Conservation (phyloP, 2,888 invertebrate species). For the Zhuqinia jingwanae region DNA sequence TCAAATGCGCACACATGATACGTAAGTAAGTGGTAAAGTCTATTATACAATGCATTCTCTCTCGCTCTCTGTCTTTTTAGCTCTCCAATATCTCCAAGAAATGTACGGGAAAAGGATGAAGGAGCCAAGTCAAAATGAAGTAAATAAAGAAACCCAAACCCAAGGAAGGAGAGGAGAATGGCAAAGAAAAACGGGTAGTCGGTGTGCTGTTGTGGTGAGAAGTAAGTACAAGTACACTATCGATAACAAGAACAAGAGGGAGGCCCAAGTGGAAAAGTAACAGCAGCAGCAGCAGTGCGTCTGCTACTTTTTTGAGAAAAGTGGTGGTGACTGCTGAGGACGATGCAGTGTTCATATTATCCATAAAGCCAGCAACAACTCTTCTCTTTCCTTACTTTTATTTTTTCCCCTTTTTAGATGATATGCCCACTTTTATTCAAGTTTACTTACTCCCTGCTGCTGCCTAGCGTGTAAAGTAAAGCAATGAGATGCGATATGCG, state of each 20-base stretch:
- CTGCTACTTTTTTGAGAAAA: background rate
- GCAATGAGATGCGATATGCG: background rate
- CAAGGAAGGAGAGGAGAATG: constrained; percentile 28
- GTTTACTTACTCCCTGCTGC: background rate
- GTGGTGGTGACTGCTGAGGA: background rate
- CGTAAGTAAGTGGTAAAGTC: constrained; percentile 3
- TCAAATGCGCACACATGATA: constrained; percentile 14
- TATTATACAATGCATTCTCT: constrained; percentile 15
- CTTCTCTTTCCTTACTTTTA: background rate
- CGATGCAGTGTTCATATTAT: background rate
- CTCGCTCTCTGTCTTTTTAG: background rate
- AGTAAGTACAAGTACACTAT: background rate
- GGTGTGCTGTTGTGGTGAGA: background rate
- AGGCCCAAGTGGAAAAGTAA: constrained; percentile 11
- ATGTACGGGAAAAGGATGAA: background rate
- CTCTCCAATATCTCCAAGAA: too few species aligned
- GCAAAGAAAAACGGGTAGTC: constrained; percentile 40
- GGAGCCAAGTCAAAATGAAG: background rate
- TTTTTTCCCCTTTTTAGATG: background rate
- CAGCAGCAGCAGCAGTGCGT: constrained; percentile 6
- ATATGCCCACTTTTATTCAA: background rate
- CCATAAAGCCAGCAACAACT: background rate
- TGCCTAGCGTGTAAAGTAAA: background rate
- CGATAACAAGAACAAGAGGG: constrained; percentile 35
- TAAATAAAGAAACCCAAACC: constrained; percentile 30